Evolutionary conservation across 2,797 vertebrate species (phyloP), one percentile per base, ranked within the genome.

Genomic region (Hemitrygon akajei): DNA sequence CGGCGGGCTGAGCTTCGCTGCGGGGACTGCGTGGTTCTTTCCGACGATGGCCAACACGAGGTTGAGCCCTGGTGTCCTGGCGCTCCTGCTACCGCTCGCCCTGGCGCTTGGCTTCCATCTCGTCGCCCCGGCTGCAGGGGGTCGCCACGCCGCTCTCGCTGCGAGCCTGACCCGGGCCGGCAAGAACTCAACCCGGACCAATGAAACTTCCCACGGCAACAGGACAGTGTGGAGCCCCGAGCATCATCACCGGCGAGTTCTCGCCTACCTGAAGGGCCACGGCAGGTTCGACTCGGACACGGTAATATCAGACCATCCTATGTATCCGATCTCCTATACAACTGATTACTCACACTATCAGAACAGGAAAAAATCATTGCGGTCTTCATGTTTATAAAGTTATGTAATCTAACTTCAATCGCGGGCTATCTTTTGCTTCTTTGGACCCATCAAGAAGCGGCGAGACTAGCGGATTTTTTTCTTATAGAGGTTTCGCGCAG

Each of bases 251-350:
- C 89, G 73, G 69, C 71, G 37, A 73, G 34, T 92, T 14, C 66
- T 73, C 69, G 63, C 69, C 18, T 92, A 92, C n/a, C 89, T 92
- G 89, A 92, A 47, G 34, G 89, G 40, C 6, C 89, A 92, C 37
- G 89, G 89, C 69, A 47, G 20, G 69, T 92, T 92, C 89, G 73
- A 12, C 69, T 92, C 89, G 25, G 89, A 92, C 89, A 92, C 89
- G 89, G 89, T 92, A 92, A 92, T 30, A 87, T 11, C 89, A 56
- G 6, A 40, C 22, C 3, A 16, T 66, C 7, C 10, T 58, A 56
- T 25, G 4, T 7, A 9, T 82, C 0, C 30, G 22, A 58, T 58
- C 30, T 3, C 22, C 11, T 11, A 27, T 58, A 27, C 30, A 84
- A 84, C 25, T 84, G 30, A 30, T 47, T 56, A 58, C 9, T 84